phyloP scores from a whole-genome alignment of 2,113 vertebrate genomes.

The Cyphomyrus discorhynchus region DNA sequence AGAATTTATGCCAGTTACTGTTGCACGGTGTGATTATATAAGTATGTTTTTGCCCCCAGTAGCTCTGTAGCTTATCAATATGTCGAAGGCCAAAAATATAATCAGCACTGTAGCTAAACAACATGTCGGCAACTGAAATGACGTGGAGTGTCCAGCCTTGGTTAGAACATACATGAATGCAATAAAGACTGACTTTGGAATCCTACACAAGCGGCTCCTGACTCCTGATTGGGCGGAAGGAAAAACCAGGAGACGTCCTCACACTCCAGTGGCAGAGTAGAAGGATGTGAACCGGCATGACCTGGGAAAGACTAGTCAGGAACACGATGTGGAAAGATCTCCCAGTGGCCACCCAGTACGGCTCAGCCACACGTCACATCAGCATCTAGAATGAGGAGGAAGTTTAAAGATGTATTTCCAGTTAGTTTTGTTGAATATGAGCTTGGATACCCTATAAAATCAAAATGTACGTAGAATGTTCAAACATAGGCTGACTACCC shows the following conservation, averaged over 20 bases:
- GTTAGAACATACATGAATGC: too few species aligned
- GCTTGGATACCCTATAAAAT: not conserved
- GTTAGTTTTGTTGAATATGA: not conserved
- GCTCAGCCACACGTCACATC: not conserved
- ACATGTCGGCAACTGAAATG: too few species aligned
- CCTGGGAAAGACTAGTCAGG: not conserved
- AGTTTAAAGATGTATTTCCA: not conserved
- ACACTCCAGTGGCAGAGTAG: not conserved
- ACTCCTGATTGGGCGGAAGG: not conserved
- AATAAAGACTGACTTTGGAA: too few species aligned
- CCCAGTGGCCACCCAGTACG: not conserved
- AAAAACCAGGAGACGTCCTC: not conserved
- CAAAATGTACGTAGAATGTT: too few species aligned
- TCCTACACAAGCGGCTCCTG: too few species aligned
- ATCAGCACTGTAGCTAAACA: too few species aligned
- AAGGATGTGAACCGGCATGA: not conserved
- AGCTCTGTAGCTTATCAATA: not conserved
- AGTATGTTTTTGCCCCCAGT: not conserved
- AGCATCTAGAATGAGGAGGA: not conserved
- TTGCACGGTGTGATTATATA: not conserved
- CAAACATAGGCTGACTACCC: too few species aligned
- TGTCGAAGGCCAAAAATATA: too few species aligned
- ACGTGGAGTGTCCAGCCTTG: too few species aligned
- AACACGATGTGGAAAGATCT: not conserved
- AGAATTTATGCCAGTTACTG: not conserved